Evolutionary conservation across 1,140 invertebrate species (phyloP).

Genomic region (Drosophila tristis): DNA sequence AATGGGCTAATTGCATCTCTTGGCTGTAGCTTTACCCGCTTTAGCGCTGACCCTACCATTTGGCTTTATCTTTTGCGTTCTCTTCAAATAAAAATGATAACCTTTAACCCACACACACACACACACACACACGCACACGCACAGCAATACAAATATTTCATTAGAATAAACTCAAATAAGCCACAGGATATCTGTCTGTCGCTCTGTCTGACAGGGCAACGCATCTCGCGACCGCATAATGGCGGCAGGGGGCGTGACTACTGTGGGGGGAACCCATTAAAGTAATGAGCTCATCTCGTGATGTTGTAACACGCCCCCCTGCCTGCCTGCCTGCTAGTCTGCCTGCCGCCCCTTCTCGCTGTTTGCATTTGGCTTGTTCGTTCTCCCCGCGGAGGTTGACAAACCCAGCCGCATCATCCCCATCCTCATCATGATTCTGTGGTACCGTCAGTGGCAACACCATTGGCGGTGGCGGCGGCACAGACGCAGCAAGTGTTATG

Average conservation of each 20-base stretch:
- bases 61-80: constrained; percentile 23
- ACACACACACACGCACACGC: background rate
- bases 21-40: constrained; percentile 5
- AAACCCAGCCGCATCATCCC: constrained; percentile 41
- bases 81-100: constrained; percentile 53
- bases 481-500: constrained; percentile 50
- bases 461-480: background rate
- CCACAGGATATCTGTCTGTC: constrained; percentile 33
- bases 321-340: background rate
- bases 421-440: no score
- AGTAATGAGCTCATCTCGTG: constrained; percentile 76
- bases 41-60: constrained; percentile 26
- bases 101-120: constrained; percentile 37
- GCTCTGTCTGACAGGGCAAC: constrained; percentile 9
- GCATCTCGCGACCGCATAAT: constrained; percentile 17
- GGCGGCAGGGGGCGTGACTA: constrained; percentile 5
- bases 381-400: constrained; percentile 61
- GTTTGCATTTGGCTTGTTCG: constrained; percentile 22
- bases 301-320: constrained; percentile 34
- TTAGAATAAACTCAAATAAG: constrained; percentile 53
- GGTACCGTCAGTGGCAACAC: constrained; percentile 13
- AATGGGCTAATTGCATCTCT: constrained; percentile 65
- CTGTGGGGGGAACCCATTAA: constrained; percentile 60
- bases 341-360: constrained; percentile 32
- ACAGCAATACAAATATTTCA: constrained; percentile 29